phyloP scores from a whole-genome alignment of 2,113 vertebrate species.

The Crocuta crocuta region DNA sequence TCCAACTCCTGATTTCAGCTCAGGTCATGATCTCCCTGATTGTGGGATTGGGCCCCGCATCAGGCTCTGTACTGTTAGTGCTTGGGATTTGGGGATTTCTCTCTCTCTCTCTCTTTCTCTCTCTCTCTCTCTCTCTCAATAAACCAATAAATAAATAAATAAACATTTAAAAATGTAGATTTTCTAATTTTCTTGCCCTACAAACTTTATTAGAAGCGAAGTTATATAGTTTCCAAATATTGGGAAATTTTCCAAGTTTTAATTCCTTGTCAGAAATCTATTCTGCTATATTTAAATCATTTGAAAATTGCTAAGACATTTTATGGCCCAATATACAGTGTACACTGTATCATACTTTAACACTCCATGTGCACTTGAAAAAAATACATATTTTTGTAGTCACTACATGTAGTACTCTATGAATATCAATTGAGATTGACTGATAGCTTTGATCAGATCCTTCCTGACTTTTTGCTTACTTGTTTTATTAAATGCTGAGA shows the following conservation, averaged over 20 bases:
- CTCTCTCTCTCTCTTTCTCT: no score
- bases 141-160: no score
- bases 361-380: neutral
- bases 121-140: no score
- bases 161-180: neutral
- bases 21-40: no score
- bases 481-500: neutral
- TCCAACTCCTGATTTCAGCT: no score
- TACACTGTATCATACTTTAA: neutral
- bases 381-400: neutral
- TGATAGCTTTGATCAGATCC: neutral
- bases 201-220: neutral
- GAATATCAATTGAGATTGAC: neutral
- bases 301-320: neutral
- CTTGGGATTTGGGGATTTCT: no score
- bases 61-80: no score
- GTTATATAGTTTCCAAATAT: neutral
- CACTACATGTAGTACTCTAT: neutral
- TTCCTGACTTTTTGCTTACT: neutral
- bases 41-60: no score
- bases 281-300: neutral
- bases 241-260: neutral
- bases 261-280: neutral
- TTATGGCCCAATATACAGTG: neutral
- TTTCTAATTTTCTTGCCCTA: neutral